A percentile compares a stretch with the other conserved stretches of the same genome.
These are phyloP conservation scores for Drosophila serrata DNA, from an alignment of 1,140 invertebrate species.

Conservation along the genomic window DNA sequence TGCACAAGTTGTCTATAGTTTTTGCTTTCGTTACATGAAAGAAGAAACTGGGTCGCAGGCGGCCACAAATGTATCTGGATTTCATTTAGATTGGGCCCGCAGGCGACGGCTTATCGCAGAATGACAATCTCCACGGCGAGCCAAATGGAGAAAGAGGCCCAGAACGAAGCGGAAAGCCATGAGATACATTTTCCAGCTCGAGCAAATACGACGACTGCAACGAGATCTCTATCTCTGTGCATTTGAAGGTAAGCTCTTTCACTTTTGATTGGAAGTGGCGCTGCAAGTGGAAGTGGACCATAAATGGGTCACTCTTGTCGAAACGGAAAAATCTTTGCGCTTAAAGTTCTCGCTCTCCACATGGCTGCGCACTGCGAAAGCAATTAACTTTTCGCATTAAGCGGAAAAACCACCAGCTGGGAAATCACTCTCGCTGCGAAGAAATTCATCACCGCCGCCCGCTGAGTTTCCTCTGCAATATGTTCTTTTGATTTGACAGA, in stretches of 20 bases:
- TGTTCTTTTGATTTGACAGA: conserved; percentile 35
- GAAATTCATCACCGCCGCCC: background rate
- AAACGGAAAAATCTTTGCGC: conserved; percentile 24
- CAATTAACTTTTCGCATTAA: conserved; percentile 54
- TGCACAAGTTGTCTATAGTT: conserved; percentile 63
- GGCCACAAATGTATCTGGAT: conserved; percentile 77
- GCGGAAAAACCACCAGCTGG: conserved; percentile 37
- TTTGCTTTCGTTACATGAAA: conserved; percentile 72
- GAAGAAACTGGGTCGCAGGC: conserved; percentile 69
- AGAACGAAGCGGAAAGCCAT: conserved; percentile 45
- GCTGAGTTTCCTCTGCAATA: conserved; percentile 20
- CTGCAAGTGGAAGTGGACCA: conserved; percentile 29
- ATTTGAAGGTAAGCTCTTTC: conserved; percentile 77
- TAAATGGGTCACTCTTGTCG: conserved; percentile 62
- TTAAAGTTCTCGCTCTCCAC: conserved; percentile 44
- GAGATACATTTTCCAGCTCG: conserved; percentile 64
- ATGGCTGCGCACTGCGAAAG: conserved; percentile 27
- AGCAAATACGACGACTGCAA: conserved; percentile 58
- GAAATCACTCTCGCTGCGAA: conserved; percentile 21
- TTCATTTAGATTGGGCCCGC: conserved; percentile 70
- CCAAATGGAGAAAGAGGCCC: conserved; percentile 12
- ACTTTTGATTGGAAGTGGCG: conserved; percentile 69
- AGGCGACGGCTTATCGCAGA: conserved; percentile 60
- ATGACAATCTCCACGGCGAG: conserved; percentile 63
- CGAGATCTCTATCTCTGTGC: conserved; percentile 71